phyloP scores from a whole-genome alignment of 2,797 vertebrate genomes.

The Enoplosus armatus region DNA sequence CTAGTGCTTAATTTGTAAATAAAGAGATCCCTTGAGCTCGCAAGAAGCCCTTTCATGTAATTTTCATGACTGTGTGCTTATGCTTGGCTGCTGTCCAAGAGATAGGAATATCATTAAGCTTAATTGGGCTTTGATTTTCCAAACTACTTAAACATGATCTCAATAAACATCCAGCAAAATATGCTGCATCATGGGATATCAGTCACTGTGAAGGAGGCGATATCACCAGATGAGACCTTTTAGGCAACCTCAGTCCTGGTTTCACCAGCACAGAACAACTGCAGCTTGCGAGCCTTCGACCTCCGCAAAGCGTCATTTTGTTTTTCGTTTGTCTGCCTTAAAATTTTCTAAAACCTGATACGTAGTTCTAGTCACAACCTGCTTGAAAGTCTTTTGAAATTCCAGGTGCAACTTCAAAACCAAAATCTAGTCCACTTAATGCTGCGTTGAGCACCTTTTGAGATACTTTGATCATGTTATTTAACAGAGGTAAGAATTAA shows the following conservation, averaged over 20 bases:
- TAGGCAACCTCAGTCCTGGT: neutral
- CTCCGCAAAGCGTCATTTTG: neutral
- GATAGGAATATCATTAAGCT: constrained; percentile 43
- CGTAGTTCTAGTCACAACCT: neutral
- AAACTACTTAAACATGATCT: constrained; percentile 36
- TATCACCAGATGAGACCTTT: neutral
- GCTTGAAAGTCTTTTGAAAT: neutral
- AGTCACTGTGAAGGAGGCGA: neutral
- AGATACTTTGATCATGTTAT: constrained; percentile 1
- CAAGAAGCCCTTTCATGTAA: constrained; percentile 25
- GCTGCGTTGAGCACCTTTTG: neutral
- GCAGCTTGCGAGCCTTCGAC: neutral
- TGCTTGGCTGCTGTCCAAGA: constrained; percentile 48
- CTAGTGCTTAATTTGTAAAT: constrained; percentile 33
- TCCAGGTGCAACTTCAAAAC: neutral
- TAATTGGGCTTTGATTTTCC: constrained; percentile 53
- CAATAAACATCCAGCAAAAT: constrained; percentile 29
- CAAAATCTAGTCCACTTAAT: neutral
- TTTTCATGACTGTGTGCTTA: constrained; percentile 33
- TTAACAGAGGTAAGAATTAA: constrained; percentile 6
- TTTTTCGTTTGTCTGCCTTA: neutral
- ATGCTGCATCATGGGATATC: constrained; percentile 27
- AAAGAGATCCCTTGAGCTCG: constrained; percentile 27
- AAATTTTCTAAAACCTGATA: neutral
- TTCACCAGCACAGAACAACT: neutral